A percentile compares a stretch with the other conserved stretches of the same genome.
These are phyloP conservation scores for Ceryle rudis DNA, from an alignment of 2,797 vertebrate genomes.

Conservation along the genomic window DNA sequence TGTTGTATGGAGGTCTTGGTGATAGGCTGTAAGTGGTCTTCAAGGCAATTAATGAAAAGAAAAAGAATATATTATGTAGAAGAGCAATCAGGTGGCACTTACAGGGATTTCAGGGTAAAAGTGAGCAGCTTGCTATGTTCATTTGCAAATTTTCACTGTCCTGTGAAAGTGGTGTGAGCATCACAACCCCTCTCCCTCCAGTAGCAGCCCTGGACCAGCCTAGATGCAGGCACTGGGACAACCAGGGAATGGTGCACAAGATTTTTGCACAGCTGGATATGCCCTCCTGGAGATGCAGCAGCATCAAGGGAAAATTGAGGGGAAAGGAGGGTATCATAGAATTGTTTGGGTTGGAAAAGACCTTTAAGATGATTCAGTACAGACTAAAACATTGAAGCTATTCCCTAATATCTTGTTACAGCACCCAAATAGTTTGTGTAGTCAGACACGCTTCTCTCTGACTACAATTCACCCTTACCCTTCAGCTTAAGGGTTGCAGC, in stretches of 20 bases:
- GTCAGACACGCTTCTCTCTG: neutral
- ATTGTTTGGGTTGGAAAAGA: neutral
- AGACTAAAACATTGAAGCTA: neutral
- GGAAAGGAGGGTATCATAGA: neutral
- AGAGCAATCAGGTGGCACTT: neutral
- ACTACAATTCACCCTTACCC: neutral
- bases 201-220: neutral
- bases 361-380: neutral
- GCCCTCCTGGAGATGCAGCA: neutral
- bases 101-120: neutral
- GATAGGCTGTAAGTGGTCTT: neutral
- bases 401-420: neutral
- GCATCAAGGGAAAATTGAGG: neutral
- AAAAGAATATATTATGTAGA: neutral
- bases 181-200: neutral
- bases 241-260: neutral
- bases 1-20: neutral
- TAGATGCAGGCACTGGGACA: no score
- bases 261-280: neutral
- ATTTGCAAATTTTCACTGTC: neutral
- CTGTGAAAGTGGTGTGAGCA: accelerated
- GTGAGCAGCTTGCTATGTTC: neutral
- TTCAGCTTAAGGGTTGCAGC: neutral
- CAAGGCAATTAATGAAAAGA: neutral
- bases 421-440: neutral